Conservation (phyloP, 2,113 vertebrate genomes). For the Esox niger region DNA sequence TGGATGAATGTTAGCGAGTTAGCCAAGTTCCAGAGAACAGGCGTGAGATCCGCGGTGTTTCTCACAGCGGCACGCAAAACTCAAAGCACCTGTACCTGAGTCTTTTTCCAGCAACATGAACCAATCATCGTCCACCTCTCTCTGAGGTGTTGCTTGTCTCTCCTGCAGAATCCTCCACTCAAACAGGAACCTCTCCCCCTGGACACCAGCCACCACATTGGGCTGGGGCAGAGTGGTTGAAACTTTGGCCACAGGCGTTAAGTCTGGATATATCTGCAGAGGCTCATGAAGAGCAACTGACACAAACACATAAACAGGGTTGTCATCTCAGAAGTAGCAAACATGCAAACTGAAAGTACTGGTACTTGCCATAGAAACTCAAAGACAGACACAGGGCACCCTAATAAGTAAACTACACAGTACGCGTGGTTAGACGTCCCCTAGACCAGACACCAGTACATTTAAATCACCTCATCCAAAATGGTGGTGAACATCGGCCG, state of each 20-base stretch:
- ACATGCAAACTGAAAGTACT: not conserved
- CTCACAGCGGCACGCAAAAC: not conserved
- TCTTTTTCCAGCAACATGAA: slow-evolving; percentile 63
- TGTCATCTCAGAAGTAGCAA: slow-evolving; percentile 24
- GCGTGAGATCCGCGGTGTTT: slow-evolving; percentile 4
- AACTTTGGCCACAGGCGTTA: slow-evolving; percentile 8
- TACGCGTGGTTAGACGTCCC: too few relatives aligned
- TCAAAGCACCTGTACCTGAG: slow-evolving; percentile 45
- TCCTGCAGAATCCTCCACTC: slow-evolving; percentile 53
- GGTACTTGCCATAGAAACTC: slow-evolving; percentile 27
- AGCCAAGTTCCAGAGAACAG: not conserved
- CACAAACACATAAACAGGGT: slow-evolving; percentile 28
- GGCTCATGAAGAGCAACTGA: slow-evolving; percentile 35
- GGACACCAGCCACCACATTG: slow-evolving; percentile 17
- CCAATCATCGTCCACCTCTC: slow-evolving; percentile 60
- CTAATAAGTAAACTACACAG: too few relatives aligned
- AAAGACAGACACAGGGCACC: slow-evolving; percentile 20
- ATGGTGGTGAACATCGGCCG: too few relatives aligned
- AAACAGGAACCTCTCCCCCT: slow-evolving; percentile 45
- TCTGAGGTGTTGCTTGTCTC: slow-evolving; percentile 31
- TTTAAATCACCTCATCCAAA: too few relatives aligned
- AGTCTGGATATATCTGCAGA: slow-evolving; percentile 25
- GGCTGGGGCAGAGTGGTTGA: slow-evolving; percentile 15
- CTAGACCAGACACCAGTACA: too few relatives aligned
- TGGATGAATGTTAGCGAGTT: slow-evolving; percentile 34